Evolutionary conservation across 2,113 vertebrate genomes (phyloP).

Genomic region (Lynx canadensis): DNA sequence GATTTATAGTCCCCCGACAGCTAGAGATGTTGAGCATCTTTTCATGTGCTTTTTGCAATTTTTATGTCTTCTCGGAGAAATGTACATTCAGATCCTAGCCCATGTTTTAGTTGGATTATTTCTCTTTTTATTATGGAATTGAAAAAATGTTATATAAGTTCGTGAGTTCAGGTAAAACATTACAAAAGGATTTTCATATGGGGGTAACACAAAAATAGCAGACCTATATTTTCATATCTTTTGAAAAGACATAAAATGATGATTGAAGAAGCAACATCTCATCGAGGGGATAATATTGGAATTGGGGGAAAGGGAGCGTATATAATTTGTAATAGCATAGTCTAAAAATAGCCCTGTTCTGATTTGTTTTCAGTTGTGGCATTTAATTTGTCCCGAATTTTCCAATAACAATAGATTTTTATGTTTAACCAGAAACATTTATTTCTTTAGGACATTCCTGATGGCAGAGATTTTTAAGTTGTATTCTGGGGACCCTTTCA

Average conservation of each 20-base stretch:
- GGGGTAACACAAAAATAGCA: not conserved
- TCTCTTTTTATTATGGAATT: constrained; percentile 5
- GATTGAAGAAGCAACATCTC: not conserved
- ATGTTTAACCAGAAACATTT: not conserved
- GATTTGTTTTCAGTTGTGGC: not conserved
- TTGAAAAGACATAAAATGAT: not conserved
- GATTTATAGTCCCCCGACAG: not conserved
- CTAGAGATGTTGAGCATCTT: not conserved
- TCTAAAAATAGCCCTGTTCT: not conserved
- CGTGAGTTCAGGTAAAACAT: not conserved
- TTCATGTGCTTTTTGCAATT: not conserved
- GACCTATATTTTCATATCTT: not conserved
- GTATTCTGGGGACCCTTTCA: not conserved
- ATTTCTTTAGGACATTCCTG: not conserved
- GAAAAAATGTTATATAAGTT: not conserved
- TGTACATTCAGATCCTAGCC: not conserved
- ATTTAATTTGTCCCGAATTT: constrained; percentile 17
- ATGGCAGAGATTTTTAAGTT: not conserved
- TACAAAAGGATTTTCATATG: not conserved
- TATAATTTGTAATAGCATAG: not conserved
- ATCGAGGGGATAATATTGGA: not conserved
- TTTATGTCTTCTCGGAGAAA: not conserved
- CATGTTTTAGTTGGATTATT: not conserved
- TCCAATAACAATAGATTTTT: not conserved
- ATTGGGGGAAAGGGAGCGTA: not conserved